These are phyloP conservation scores for Cataglyphis rosenhaueri DNA, from an alignment of 2,888 invertebrate species.

Conservation along the genomic window DNA sequence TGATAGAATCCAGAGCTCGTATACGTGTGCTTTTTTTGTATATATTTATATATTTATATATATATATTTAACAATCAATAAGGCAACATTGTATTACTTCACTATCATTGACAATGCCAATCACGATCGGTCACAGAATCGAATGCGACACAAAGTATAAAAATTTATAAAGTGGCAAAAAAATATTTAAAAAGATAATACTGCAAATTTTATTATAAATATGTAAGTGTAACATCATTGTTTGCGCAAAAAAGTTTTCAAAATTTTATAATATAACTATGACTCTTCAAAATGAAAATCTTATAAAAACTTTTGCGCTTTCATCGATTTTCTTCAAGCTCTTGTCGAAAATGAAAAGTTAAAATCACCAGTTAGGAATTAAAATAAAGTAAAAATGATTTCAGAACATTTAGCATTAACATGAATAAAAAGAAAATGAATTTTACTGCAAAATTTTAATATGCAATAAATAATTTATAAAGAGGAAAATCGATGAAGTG, in stretches of 20 bases:
- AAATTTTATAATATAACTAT: neutral
- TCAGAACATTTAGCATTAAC: neutral
- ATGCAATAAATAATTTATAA: neutral
- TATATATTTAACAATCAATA: slow-evolving; percentile 66
- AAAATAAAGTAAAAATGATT: slow-evolving; percentile 2
- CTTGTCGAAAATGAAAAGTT: neutral
- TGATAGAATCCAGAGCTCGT: slow-evolving; percentile 16
- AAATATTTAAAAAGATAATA: slow-evolving; percentile 61
- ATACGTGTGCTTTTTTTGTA: slow-evolving; percentile 10
- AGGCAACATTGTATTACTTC: slow-evolving; percentile 33
- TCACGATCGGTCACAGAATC: slow-evolving; percentile 2
- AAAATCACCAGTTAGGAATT: neutral
- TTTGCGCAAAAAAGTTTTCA: slow-evolving; percentile 1
- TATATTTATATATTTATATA: slow-evolving; percentile 42
- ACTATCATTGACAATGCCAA: slow-evolving; percentile 8
- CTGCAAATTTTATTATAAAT: slow-evolving; percentile 67
- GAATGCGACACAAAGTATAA: neutral
- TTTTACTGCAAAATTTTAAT: neutral
- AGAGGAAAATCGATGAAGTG: neutral
- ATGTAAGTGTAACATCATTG: slow-evolving; percentile 62
- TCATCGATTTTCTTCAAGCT: neutral
- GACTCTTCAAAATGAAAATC: slow-evolving; percentile 14
- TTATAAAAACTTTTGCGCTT: neutral
- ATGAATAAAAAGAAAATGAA: neutral
- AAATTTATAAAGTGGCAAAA: slow-evolving; percentile 16